Evolutionary conservation across 2,797 vertebrate species (phyloP), one percentile per base, ranked within the genome.

Genomic region (Enteromius thamalakanensis): DNA sequence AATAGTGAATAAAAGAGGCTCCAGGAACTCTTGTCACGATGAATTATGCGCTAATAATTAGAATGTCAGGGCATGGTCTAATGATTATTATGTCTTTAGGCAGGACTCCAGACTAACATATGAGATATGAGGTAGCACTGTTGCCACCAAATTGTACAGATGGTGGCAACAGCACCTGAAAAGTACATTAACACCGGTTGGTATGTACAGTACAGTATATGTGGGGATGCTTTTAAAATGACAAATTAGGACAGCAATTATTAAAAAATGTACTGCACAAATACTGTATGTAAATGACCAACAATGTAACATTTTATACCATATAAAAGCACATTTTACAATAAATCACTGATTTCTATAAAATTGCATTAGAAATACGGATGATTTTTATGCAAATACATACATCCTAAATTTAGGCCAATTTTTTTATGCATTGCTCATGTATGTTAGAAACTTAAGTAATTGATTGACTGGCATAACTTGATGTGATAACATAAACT

Each of bases 401-500:
- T 58, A 58, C 9, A 58, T 58, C 53, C 10, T 58, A 58, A 23
- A 58, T 58, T 58, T 23, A 58, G 53, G 21, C 9, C 9, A 58
- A 12, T 58, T 21, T 58, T 49, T 53, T 21, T 9, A 21, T 55
- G 19, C 53, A 10, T n/a, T 55, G 53, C 21, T 55, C 26, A 51
- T 42, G 9, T 34, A 21, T n/a, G 29, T n/a, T 21, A 21, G 19
- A 45, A 76, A 29, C 34, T 26, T 19, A 55, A 37, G 45, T 37
- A 51, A 11, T 40, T 29, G n/a, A 64, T 19, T 77, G 75, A 45
- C 34, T 17, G 19, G 65, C 49, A 14, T 55, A 70, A 8, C 79
- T 80, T 71, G 34, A 71, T 62, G 76, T 23, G n/a, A 23, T 23
- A 60, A n/a, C 55, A 26, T 60, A 26, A 88, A 86, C 86, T 60